Conservation (phyloP, 2,113 vertebrate genomes). For the Lophochroa leadbeateri region DNA sequence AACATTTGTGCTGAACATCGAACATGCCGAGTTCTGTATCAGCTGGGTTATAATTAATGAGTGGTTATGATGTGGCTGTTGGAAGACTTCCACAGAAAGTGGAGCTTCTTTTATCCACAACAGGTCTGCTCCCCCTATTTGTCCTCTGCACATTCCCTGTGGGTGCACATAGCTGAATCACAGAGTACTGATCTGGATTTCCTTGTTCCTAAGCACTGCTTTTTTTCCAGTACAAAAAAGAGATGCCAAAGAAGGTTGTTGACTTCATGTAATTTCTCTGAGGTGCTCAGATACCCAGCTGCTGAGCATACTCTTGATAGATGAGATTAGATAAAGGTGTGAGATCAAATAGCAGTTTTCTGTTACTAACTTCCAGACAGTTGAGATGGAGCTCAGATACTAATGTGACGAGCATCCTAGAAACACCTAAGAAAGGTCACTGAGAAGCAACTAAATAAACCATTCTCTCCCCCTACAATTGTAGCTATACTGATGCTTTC, state of each 20-base stretch:
- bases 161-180: not conserved
- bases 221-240: slow-evolving; percentile 31
- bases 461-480: slow-evolving; percentile 14
- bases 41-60: slow-evolving; percentile 52
- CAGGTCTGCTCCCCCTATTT: not conserved
- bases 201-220: slow-evolving; percentile 4
- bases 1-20: not conserved
- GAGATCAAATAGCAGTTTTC: slow-evolving; percentile 71
- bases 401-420: slow-evolving; percentile 41
- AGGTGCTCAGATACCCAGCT: slow-evolving; percentile 22
- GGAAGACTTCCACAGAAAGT: slow-evolving; percentile 43
- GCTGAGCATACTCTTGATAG: slow-evolving; percentile 32
- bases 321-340: slow-evolving; percentile 67
- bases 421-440: slow-evolving; percentile 55
- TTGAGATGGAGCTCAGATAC: slow-evolving; percentile 55
- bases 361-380: slow-evolving; percentile 66
- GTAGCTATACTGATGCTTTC: not conserved
- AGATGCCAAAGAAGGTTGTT: slow-evolving; percentile 42
- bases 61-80: slow-evolving; percentile 27
- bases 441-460: slow-evolving; percentile 63
- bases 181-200: not conserved
- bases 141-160: not conserved
- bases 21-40: slow-evolving; percentile 16
- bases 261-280: slow-evolving; percentile 58
- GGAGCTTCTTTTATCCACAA: slow-evolving; percentile 31